Evolutionary conservation across 2,888 invertebrate genomes (phyloP).

Genomic region (Horisme vitalbata): DNA sequence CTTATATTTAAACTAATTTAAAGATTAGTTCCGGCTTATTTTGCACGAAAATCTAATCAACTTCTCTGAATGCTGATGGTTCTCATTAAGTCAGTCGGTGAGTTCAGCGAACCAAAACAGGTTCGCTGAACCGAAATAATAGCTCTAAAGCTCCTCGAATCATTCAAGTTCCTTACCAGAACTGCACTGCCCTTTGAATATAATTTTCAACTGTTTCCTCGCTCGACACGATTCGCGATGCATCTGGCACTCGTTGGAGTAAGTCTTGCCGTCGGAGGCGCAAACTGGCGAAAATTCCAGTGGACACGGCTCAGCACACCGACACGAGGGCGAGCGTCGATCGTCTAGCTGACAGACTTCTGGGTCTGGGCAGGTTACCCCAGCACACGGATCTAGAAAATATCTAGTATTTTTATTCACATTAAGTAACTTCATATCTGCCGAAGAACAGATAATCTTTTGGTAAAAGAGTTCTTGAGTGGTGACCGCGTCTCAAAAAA

Average conservation of each 20-base stretch:
- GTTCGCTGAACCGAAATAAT: too few species aligned
- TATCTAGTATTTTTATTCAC: not conserved
- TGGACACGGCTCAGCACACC: constrained; percentile 91
- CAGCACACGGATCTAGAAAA: constrained; percentile 90
- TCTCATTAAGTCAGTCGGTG: too few species aligned
- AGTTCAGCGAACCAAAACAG: too few species aligned
- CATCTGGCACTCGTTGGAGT: constrained; percentile 92
- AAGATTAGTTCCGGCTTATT: too few species aligned
- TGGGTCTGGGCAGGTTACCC: constrained; percentile 89
- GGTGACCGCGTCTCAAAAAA: too few species aligned
- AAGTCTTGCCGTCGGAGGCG: constrained; percentile 91
- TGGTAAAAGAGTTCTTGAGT: not conserved
- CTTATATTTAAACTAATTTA: too few species aligned
- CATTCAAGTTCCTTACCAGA: constrained; percentile 80
- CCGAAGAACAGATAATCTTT: not conserved
- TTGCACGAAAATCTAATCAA: too few species aligned
- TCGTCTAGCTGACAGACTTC: constrained; percentile 93
- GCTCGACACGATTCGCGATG: constrained; percentile 91
- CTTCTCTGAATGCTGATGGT: too few species aligned
- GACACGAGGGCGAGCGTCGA: constrained; percentile 89
- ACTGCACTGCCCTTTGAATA: constrained; percentile 92
- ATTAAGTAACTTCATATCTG: too few species aligned
- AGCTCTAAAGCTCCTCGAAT: too few species aligned
- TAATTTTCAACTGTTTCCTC: constrained; percentile 88
- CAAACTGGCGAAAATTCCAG: constrained; percentile 91